These are phyloP conservation scores for Sinodicranocentrus sp. DNA, from an alignment of 2,888 invertebrate genomes.

Conservation along the genomic window DNA sequence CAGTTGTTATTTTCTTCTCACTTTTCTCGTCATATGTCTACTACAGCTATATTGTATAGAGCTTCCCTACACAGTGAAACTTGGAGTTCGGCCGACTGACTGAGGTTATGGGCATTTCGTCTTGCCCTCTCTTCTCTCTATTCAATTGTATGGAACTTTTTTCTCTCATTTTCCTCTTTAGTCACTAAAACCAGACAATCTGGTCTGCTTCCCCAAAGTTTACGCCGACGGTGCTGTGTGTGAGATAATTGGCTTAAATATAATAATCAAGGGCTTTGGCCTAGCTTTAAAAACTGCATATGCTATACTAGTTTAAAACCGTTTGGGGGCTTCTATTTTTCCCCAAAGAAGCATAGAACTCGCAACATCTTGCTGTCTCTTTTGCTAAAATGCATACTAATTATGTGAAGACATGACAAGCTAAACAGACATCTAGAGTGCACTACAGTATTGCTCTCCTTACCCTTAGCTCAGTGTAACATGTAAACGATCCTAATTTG, in stretches of 20 bases:
- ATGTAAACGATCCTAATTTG: constrained; percentile 69
- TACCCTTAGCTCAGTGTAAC: constrained; percentile 42
- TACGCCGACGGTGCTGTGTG: constrained; percentile 47
- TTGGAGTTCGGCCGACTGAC: constrained; percentile 19
- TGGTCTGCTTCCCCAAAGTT: constrained; percentile 59
- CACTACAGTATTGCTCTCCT: constrained; percentile 46
- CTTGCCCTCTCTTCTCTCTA: too few species aligned
- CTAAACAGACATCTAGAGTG: constrained; percentile 49
- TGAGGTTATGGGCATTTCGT: constrained; percentile 58
- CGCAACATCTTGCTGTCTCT: constrained; percentile 32
- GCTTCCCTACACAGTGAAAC: not conserved
- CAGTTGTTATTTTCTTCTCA: too few species aligned
- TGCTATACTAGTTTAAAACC: constrained; percentile 21
- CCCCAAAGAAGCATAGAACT: constrained; percentile 53
- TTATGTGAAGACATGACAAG: constrained; percentile 66
- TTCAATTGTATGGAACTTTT: constrained; percentile 43
- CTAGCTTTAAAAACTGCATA: constrained; percentile 44
- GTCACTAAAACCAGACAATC: constrained; percentile 64
- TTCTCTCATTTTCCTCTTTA: constrained; percentile 42
- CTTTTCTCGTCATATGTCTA: too few species aligned
- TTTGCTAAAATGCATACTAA: constrained; percentile 65
- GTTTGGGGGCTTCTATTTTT: constrained; percentile 37
- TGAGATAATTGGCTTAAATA: constrained; percentile 64
- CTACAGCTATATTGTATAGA: too few species aligned
- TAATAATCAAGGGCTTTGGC: constrained; percentile 70